phyloP scores from a whole-genome alignment of 2,113 vertebrate genomes.

The Pogonocichla stellata region DNA sequence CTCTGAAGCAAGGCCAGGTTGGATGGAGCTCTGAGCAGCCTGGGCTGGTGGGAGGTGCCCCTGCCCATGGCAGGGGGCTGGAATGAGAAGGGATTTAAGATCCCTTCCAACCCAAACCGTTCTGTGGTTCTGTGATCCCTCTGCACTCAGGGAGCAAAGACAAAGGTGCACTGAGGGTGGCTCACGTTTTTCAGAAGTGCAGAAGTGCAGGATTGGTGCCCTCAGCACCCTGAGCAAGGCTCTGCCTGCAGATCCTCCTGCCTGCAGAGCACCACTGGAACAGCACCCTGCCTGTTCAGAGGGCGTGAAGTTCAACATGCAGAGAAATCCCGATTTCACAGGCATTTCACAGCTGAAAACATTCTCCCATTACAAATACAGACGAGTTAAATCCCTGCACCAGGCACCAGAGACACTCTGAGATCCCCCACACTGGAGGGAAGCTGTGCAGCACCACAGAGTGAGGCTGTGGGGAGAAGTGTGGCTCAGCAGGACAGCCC shows the following conservation, averaged over 20 bases:
- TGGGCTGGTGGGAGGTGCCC: background rate
- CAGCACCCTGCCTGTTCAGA: background rate
- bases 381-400: background rate
- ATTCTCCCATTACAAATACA: background rate
- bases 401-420: background rate
- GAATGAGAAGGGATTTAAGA: background rate
- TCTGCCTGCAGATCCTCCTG: background rate
- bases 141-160: background rate
- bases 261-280: background rate
- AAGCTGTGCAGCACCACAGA: background rate
- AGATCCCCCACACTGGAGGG: background rate
- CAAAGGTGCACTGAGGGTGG: background rate
- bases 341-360: conserved; percentile 48
- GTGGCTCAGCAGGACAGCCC: background rate
- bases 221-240: background rate
- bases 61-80: background rate
- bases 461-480: background rate
- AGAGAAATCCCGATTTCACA: conserved; percentile 36
- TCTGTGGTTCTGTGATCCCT: background rate
- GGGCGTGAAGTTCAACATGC: background rate
- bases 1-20: background rate
- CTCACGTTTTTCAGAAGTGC: background rate
- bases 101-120: background rate
- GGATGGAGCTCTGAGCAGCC: background rate
- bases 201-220: background rate